Percentiles rank a stretch among this genome's conserved stretches.
These are phyloP conservation scores for Nyctalus aviator DNA, from an alignment of 2,797 vertebrate species.

Conservation along the genomic window DNA sequence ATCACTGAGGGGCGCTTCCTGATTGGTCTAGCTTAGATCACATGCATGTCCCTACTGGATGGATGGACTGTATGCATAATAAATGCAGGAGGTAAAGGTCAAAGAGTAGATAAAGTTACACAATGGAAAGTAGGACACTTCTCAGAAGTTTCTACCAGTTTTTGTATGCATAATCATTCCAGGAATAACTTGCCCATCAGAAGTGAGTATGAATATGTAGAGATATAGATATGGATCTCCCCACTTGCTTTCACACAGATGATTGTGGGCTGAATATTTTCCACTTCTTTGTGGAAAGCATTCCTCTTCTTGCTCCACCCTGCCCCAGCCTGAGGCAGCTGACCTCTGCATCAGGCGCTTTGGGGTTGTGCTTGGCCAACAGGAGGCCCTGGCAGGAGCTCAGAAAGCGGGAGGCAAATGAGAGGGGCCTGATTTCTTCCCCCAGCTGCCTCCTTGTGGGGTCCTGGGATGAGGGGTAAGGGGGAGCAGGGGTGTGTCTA, in stretches of 20 bases:
- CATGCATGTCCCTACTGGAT: neutral
- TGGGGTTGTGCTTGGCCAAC: neutral
- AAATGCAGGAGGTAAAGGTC: neutral
- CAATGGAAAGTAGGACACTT: neutral
- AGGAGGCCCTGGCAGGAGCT: neutral
- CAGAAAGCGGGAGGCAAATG: neutral
- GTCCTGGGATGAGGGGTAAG: fast-evolving
- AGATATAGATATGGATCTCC: neutral
- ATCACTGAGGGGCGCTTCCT: neutral
- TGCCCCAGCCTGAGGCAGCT: neutral
- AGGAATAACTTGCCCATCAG: neutral
- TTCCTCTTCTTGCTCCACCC: neutral
- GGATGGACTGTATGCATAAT: neutral
- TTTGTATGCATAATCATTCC: neutral
- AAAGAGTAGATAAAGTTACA: neutral
- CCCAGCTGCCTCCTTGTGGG: neutral
- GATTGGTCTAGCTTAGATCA: neutral
- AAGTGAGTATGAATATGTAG: neutral
- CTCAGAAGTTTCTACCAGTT: neutral
- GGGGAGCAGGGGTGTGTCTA: no score
- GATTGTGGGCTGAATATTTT: neutral
- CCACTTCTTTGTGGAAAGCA: neutral
- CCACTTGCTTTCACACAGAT: neutral
- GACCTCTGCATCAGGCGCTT: neutral
- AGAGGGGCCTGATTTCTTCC: neutral